Percentiles rank a stretch among this genome's conserved stretches.
phyloP scores from a whole-genome alignment of 2,888 invertebrate species.

The Tachina fera region DNA sequence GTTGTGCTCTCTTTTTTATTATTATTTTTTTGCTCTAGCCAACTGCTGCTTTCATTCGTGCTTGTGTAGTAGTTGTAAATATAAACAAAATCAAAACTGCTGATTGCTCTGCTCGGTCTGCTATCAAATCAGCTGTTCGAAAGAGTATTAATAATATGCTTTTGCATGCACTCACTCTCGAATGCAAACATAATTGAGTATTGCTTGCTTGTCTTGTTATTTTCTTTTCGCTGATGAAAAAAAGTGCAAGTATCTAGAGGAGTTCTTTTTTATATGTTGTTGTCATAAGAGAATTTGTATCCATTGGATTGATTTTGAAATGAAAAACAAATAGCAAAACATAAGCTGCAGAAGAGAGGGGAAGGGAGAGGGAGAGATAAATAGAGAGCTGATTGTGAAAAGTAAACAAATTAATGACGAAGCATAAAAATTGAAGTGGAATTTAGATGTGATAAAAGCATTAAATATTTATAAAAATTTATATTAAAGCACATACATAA shows the following conservation, averaged over 20 bases:
- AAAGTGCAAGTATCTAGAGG: slow-evolving; percentile 60
- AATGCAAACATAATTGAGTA: slow-evolving; percentile 15
- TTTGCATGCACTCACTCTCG: slow-evolving; percentile 9
- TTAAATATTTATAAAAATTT: slow-evolving; percentile 14
- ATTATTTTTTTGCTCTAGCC: slow-evolving; percentile 6
- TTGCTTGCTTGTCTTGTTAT: slow-evolving; percentile 1
- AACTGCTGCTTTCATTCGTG: slow-evolving; percentile 45
- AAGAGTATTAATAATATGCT: slow-evolving; percentile 67
- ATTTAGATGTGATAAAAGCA: slow-evolving; percentile 59
- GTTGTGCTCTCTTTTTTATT: slow-evolving; percentile 1
- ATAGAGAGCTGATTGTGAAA: slow-evolving; percentile 54
- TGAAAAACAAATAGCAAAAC: slow-evolving; percentile 25
- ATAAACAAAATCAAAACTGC: slow-evolving; percentile 59
- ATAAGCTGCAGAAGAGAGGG: not conserved
- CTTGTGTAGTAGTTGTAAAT: slow-evolving; percentile 1
- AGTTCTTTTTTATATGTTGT: slow-evolving; percentile 36
- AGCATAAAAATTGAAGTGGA: slow-evolving; percentile 58
- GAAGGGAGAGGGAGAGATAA: not conserved
- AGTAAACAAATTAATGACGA: slow-evolving; percentile 66
- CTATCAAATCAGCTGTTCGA: slow-evolving; percentile 65
- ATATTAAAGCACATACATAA: not conserved
- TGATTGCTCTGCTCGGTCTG: slow-evolving; percentile 49
- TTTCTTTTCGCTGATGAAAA: slow-evolving; percentile 22
- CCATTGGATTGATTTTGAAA: slow-evolving; percentile 47
- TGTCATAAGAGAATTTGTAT: slow-evolving; percentile 45